A percentile compares a stretch with the other conserved stretches of the same genome.
Conservation (phyloP, 2,797 vertebrate genomes). For the Characodon lateralis region DNA sequence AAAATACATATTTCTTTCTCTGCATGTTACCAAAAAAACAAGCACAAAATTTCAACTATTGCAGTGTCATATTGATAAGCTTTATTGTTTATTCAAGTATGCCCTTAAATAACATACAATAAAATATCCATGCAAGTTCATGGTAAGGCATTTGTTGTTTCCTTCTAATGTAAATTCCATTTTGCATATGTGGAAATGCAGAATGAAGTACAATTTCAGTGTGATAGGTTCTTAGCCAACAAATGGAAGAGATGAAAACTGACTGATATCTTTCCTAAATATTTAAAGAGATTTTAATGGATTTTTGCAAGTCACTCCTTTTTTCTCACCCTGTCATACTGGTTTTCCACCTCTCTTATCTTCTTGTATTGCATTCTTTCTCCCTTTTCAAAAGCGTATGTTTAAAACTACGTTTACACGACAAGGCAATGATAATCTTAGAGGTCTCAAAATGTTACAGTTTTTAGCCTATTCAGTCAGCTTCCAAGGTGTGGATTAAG, state of each 20-base stretch:
- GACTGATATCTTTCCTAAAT: constrained; percentile 71
- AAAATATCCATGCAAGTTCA: background rate
- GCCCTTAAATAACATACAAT: background rate
- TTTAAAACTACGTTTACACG: background rate
- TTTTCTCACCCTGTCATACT: constrained; percentile 14
- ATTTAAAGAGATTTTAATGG: constrained; percentile 80
- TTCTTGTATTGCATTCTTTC: constrained; percentile 17
- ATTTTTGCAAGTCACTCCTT: constrained; percentile 53
- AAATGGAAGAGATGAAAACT: constrained; percentile 55
- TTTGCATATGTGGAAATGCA: constrained; percentile 43
- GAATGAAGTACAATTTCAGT: constrained; percentile 70
- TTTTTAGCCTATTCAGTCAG: background rate
- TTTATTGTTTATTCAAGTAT: background rate
- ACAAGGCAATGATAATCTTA: background rate
- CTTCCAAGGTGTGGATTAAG: constrained; percentile 11
- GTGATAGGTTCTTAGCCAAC: constrained; percentile 40
- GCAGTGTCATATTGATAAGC: background rate
- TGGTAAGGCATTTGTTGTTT: constrained; percentile 29
- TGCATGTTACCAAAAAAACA: background rate
- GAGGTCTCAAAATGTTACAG: constrained; percentile 5
- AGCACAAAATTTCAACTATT: background rate
- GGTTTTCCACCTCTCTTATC: constrained; percentile 9
- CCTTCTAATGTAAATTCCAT: constrained; percentile 2
- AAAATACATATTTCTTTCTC: background rate
- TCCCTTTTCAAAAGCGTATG: constrained; percentile 2